Percentiles rank a stretch among this genome's conserved stretches.
Conservation (phyloP, 2,797 vertebrate species). For the Platyrinchus mystaceus region DNA sequence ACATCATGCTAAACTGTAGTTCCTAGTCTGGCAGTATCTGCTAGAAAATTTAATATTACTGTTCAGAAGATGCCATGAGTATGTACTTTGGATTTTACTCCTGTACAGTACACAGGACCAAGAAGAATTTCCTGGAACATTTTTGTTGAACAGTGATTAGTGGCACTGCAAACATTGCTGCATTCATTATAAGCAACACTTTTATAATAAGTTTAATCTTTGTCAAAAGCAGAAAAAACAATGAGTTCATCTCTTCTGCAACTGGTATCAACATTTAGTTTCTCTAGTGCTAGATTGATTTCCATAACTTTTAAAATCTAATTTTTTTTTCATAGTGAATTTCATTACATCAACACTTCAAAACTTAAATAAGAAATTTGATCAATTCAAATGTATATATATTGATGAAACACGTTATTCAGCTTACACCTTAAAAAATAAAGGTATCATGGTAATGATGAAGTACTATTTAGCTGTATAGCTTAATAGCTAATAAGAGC, state of each 20-base stretch:
- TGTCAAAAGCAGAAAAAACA: background rate
- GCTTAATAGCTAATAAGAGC: background rate
- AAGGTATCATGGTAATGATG: background rate
- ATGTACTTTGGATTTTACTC: background rate
- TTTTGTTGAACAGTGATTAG: background rate
- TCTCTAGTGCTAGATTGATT: background rate
- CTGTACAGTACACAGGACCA: background rate
- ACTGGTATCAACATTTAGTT: background rate
- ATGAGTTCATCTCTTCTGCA: background rate
- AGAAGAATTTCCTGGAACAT: background rate
- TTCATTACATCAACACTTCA: background rate
- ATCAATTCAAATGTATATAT: background rate
- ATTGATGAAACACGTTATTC: background rate
- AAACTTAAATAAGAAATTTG: background rate
- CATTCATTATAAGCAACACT: background rate
- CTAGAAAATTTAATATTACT: background rate
- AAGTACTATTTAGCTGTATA: background rate
- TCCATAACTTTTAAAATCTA: background rate
- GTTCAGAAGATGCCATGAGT: background rate
- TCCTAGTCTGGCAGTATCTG: background rate
- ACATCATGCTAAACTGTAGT: background rate
- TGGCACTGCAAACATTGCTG: background rate
- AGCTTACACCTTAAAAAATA: background rate
- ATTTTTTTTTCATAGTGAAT: background rate
- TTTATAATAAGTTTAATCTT: background rate